Percentiles rank a stretch among this genome's conserved stretches.
Conservation (phyloP, 1,140 invertebrate species). For the Bombus impatiens region DNA sequence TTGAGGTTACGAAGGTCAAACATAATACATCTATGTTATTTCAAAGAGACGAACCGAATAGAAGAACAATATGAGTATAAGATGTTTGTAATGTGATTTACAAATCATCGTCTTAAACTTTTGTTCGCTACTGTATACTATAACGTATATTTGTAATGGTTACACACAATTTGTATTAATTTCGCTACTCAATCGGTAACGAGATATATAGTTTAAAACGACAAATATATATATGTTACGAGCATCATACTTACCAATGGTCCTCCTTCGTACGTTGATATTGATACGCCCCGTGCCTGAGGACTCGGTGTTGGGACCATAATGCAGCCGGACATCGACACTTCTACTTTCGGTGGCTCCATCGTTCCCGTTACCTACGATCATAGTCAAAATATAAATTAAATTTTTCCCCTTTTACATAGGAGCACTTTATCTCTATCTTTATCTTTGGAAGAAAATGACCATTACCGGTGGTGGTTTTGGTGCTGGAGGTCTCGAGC, state of each 20-base stretch:
- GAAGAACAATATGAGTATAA: too few species aligned
- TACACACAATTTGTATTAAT: slow-evolving; percentile 22
- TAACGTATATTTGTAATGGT: neutral
- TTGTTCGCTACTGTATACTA: neutral
- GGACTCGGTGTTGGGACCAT: slow-evolving; percentile 85
- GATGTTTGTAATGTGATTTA: too few species aligned
- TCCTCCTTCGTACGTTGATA: slow-evolving; percentile 85
- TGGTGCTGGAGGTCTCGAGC: slow-evolving; percentile 71
- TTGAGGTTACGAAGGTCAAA: too few species aligned
- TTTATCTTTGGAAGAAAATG: neutral
- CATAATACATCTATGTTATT: too few species aligned
- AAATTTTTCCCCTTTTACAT: neutral
- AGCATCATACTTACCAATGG: slow-evolving; percentile 84
- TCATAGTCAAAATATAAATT: neutral
- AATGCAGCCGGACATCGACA: slow-evolving; percentile 83
- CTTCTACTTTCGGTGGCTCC: slow-evolving; percentile 84
- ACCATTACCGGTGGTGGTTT: slow-evolving; percentile 75
- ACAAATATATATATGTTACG: neutral
- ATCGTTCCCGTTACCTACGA: slow-evolving; percentile 76
- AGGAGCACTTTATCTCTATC: neutral
- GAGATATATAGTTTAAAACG: neutral
- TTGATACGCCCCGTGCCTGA: slow-evolving; percentile 82
- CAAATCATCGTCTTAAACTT: too few species aligned
- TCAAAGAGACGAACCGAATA: too few species aligned
- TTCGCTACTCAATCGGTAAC: neutral